phyloP scores from a whole-genome alignment of 2,888 invertebrate species.

The Tetragnatha montana region DNA sequence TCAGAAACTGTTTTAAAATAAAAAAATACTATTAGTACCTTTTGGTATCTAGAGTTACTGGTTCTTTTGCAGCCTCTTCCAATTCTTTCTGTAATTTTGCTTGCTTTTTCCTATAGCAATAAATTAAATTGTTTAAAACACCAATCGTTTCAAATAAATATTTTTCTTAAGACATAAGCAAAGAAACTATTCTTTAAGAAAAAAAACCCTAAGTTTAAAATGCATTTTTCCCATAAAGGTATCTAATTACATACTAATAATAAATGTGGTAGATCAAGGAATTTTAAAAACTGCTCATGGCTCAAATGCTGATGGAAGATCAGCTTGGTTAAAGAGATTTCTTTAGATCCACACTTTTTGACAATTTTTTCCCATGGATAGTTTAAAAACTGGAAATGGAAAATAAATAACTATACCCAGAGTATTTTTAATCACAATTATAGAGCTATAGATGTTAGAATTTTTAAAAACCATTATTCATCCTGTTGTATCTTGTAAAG shows the following conservation, averaged over 20 bases:
- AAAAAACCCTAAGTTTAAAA: background rate
- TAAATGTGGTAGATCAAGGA: background rate
- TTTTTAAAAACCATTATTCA: no score
- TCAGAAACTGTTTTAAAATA: no score
- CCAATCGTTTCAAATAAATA: background rate
- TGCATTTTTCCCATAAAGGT: background rate
- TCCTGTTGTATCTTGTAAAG: no score
- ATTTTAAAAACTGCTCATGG: background rate
- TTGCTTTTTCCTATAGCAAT: slow-evolving; percentile 81
- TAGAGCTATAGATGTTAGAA: no score
- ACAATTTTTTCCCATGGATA: no score
- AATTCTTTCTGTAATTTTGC: slow-evolving; percentile 91
- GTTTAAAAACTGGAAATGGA: no score
- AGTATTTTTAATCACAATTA: no score
- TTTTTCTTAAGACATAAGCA: background rate
- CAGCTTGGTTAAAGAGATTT: no score
- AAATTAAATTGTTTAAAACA: background rate
- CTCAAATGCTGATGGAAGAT: no score
- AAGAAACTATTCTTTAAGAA: background rate
- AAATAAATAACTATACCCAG: no score
- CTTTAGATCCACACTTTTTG: no score
- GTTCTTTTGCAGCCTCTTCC: slow-evolving; percentile 91
- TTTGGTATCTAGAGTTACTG: slow-evolving; percentile 44
- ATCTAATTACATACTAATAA: background rate
- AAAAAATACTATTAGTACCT: slow-evolving; percentile 25